Base-by-base conservation (phyloP, 2,113 vertebrate genomes). In the Micronycteris hirsuta region DNA sequence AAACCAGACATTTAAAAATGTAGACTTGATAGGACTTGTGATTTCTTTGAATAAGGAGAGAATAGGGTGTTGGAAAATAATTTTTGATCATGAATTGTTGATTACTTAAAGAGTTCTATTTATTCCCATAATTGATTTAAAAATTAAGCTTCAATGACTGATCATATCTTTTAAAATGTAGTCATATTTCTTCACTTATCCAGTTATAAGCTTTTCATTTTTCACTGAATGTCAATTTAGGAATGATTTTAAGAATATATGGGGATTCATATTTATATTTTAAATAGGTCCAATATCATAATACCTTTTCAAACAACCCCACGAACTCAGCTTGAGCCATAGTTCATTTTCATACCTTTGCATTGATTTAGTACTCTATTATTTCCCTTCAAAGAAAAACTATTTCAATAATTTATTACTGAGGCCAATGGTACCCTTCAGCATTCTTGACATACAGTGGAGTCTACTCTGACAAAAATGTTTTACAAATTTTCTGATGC, bases 211-310 rank as follows among this genome's bases (percentile, higher is more conserved):
- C 1, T 82, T 92, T 70, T 95, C 16, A 14, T 93, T 33, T 58
- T 49, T 93, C 89, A 61, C 67, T 90, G 68, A 96, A 95, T 92
- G 41, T 65, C n/a, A 90, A 31, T 63, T 78, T 43, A 84, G 36
- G 52, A 3, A 4, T 65, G 5, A 61, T 92, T 95, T 95, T 89
- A 84, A 93, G 63, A 77, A 76, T 92, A 65, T 33, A 47, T 65
- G 52, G 19, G 20, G 38, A 78, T 63, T 77, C 31, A 82, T 8
- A 76, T 84, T 52, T 41, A 54, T 71, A 56, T 70, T 56, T 70
- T 41, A 81, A 87, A 52, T 28, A 15, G 65, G n/a, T 82, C 33
- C 38, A 47, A 52, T 63, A 89, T 56, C n/a, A 74, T 54, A 74
- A 36, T 91, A 58, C 36, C 82, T 70, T 85, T 86, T 91, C 68